phyloP scores from a whole-genome alignment of 2,888 invertebrate genomes.

The Monochamus alternatus region DNA sequence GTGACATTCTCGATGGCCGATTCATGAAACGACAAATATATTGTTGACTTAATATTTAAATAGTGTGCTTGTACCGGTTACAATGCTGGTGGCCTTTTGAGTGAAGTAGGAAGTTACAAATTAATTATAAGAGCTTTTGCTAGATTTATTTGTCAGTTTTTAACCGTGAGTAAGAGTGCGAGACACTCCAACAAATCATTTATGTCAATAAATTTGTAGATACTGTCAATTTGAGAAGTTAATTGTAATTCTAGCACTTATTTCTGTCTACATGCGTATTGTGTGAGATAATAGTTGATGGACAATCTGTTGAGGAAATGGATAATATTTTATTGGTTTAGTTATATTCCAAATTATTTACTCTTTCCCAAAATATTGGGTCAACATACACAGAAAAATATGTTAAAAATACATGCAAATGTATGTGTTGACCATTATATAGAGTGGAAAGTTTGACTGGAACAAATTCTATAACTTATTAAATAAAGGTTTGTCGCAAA shows the following conservation, averaged over 20 bases:
- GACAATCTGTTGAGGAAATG: too few relatives aligned
- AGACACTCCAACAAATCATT: neutral
- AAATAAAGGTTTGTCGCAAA: too few relatives aligned
- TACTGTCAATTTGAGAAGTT: neutral
- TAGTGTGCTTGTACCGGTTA: constrained; percentile 1
- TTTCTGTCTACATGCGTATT: neutral
- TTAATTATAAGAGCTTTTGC: neutral
- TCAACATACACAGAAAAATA: too few relatives aligned
- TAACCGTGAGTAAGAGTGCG: neutral
- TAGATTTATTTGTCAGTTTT: neutral
- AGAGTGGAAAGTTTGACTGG: too few relatives aligned
- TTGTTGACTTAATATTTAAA: constrained; percentile 22
- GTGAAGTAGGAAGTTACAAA: constrained; percentile 1
- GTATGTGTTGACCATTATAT: too few relatives aligned
- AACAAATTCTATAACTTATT: too few relatives aligned
- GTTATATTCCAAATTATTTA: too few relatives aligned
- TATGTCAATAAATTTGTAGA: neutral
- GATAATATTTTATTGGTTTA: too few relatives aligned
- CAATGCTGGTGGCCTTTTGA: constrained; percentile 19
- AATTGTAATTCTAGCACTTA: too few relatives aligned
- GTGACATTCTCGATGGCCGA: neutral
- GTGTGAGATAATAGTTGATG: too few relatives aligned
- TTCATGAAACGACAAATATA: constrained; percentile 7
- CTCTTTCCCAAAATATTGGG: too few relatives aligned
- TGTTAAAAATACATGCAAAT: too few relatives aligned